Evolutionary conservation across 2,113 vertebrate genomes (phyloP).

Genomic region (Sprattus sprattus): DNA sequence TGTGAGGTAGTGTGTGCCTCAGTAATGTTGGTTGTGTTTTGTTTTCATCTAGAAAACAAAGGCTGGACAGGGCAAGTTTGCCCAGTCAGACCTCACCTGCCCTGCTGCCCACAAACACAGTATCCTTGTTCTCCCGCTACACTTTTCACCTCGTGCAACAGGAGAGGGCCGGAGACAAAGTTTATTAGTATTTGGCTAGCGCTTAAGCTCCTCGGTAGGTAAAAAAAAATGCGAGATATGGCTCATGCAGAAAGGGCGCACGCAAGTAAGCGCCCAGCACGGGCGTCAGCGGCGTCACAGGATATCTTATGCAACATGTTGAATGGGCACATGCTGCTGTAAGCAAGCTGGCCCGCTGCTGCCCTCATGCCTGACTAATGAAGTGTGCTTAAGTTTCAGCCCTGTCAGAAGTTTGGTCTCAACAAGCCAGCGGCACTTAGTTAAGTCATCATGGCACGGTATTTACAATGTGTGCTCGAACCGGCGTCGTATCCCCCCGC

Average conservation of each 20-base stretch:
- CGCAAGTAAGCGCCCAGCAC: neutral
- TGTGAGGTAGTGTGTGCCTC: no score
- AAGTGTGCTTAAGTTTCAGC: constrained; percentile 2
- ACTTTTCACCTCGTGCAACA: neutral
- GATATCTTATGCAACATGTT: neutral
- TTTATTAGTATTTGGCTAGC: neutral
- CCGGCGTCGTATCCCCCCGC: neutral
- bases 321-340: neutral
- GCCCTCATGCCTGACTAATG: neutral
- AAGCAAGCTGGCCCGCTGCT: neutral
- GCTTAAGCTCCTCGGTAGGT: neutral
- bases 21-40: no score
- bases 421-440: neutral
- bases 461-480: constrained; percentile 6
- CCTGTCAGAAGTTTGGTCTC: constrained; percentile 13
- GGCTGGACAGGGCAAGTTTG: neutral
- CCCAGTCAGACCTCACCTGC: neutral
- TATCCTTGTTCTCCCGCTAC: no score
- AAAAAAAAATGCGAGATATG: neutral
- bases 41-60: no score
- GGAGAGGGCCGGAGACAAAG: neutral
- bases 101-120: no score
- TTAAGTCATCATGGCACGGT: constrained; percentile 8
- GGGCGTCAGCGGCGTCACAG: neutral
- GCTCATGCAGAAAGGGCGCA: neutral